Base-by-base conservation (phyloP, 1,140 invertebrate genomes). In the Harlomillsia oculata region DNA sequence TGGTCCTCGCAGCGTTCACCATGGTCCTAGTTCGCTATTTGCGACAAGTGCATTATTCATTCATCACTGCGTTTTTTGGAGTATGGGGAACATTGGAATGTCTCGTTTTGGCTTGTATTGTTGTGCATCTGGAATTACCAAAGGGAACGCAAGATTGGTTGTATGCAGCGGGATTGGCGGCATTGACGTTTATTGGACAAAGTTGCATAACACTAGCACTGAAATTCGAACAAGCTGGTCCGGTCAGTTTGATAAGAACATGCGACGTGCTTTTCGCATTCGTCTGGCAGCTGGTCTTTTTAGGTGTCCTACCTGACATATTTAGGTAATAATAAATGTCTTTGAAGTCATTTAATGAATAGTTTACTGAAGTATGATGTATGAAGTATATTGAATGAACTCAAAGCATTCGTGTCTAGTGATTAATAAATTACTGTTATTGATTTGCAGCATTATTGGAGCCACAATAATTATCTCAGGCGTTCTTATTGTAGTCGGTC, bases 401-500 rank as follows among this genome's bases (percentile, higher is more conserved):
- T n/a, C n/a, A n/a, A n/a, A n/a, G n/a, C n/a, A n/a, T n/a, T n/a
- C n/a, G n/a, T n/a, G n/a, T 49, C 1, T 37, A 32, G 3, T 2
- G 5, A n/a, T 21, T 46, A 32, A 16, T 1, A 18, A 53, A 25
- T 40, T 53, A 3, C n/a, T 34, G 3, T 29, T 43, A 13, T 37
- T 32, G 20, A 34, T 53, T 60, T 89, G 80, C 68, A 91, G 87
- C 25, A 72, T 92, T 23, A 75, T 79, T 29, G 89, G 89, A 2
- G 88, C 88, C 16, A 69, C 88, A 51, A 72, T 93, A 59, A 88
- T 93, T 5, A 79, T 86, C 21, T 83, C 80, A 66, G 90, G 86
- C 18, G 87, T 92, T 20, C 71, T 91, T 36, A 70, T 91, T 30
- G 87, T 84, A 14, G 87, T 85, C 2, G 67, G 91, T 16, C 78